A percentile compares a stretch with the other conserved stretches of the same genome.
phyloP scores from a whole-genome alignment of 2,113 vertebrate species.

The Crotalus viridis region DNA sequence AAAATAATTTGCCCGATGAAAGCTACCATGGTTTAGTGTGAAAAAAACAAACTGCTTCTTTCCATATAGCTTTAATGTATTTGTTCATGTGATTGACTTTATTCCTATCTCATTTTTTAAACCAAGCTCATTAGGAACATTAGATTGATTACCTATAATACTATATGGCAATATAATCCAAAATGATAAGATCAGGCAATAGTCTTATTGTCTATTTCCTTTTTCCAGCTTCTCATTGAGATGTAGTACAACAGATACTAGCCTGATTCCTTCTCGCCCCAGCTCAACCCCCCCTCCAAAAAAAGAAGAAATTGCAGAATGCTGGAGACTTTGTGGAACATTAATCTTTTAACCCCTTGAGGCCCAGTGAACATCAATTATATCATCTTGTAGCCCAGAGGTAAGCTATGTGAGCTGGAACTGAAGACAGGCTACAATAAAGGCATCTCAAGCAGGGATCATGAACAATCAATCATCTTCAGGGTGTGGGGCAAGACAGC shows the following conservation, averaged over 20 bases:
- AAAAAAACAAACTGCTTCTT: not conserved
- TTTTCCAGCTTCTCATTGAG: slow-evolving; percentile 47
- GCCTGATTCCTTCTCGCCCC: slow-evolving; percentile 16
- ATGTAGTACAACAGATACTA: slow-evolving; percentile 28
- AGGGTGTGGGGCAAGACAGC: slow-evolving; percentile 56
- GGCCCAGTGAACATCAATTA: slow-evolving; percentile 80
- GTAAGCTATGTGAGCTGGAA: slow-evolving; percentile 72
- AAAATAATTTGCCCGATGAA: not conserved
- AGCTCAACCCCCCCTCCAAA: not conserved
- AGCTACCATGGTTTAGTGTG: not conserved
- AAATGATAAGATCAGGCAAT: not conserved
- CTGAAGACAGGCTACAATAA: slow-evolving; percentile 65
- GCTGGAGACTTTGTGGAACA: slow-evolving; percentile 48
- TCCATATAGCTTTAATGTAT: not conserved
- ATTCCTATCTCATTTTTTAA: not conserved
- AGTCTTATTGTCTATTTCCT: not conserved
- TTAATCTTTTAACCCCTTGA: slow-evolving; percentile 74
- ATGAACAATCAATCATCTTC: slow-evolving; percentile 73
- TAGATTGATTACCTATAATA: not conserved
- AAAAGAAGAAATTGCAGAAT: slow-evolving; percentile 38
- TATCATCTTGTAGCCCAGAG: slow-evolving; percentile 63
- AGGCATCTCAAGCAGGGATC: slow-evolving; percentile 59
- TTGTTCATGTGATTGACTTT: not conserved
- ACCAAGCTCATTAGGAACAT: slow-evolving; percentile 16
- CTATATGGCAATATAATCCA: slow-evolving; percentile 5